A percentile compares a stretch with the other conserved stretches of the same genome.
phyloP scores from a whole-genome alignment of 2,888 invertebrate genomes.

The Tetropium fuscum region DNA sequence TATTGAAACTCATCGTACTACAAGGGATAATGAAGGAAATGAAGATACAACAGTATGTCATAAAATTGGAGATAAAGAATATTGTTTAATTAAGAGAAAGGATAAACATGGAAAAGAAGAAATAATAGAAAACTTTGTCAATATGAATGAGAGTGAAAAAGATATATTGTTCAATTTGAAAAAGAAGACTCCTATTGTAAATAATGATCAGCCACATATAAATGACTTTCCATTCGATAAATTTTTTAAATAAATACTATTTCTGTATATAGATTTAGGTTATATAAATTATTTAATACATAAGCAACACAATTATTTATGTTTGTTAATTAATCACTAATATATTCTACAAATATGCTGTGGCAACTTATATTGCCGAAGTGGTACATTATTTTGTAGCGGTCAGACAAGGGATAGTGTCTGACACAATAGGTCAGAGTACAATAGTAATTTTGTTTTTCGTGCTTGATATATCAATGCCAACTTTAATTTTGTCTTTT shows the following conservation, averaged over 20 bases:
- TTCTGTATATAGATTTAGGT: no score
- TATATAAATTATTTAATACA: no score
- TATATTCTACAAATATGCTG: no score
- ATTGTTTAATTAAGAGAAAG: constrained; percentile 66
- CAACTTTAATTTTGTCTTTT: no score
- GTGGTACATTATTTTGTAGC: no score
- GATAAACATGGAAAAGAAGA: constrained; percentile 59
- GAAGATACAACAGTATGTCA: constrained; percentile 70
- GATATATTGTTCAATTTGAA: constrained; percentile 31
- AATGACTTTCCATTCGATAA: constrained; percentile 49
- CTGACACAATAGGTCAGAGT: no score
- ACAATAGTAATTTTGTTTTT: no score
- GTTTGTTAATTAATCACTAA: no score
- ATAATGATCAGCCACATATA: constrained; percentile 28
- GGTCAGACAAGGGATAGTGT: no score
- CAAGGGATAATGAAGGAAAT: constrained; percentile 71
- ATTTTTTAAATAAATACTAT: constrained; percentile 53
- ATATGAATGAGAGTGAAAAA: constrained; percentile 58
- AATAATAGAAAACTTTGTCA: constrained; percentile 57
- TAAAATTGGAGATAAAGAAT: constrained; percentile 59
- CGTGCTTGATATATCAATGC: no score
- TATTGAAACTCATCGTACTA: constrained; percentile 69
- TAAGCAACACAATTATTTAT: no score
- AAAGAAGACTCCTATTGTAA: not conserved
- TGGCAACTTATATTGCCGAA: no score